Conservation (phyloP, 2,797 vertebrate genomes). For the Sphenopsis melanotis region DNA sequence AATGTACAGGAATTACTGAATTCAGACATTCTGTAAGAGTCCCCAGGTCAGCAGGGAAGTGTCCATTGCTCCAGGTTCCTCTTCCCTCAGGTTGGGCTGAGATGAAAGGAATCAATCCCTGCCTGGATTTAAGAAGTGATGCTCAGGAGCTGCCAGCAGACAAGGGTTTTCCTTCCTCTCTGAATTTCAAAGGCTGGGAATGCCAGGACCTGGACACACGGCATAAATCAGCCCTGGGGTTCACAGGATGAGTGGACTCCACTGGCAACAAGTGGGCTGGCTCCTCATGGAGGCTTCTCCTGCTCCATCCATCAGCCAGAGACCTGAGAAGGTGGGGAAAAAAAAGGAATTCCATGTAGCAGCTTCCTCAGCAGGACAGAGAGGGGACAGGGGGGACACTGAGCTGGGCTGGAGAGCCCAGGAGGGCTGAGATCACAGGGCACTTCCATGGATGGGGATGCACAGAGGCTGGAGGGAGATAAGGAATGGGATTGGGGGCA, state of each 20-base stretch:
- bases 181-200: not conserved
- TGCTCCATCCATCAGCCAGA: not conserved
- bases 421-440: rapidly evolving
- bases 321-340: not conserved
- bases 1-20: not conserved
- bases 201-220: rapidly evolving
- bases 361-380: not conserved
- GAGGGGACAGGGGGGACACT: not conserved
- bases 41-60: not conserved
- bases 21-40: rapidly evolving
- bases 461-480: not conserved
- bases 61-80: not conserved
- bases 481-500: not conserved
- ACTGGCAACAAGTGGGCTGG: not conserved
- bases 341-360: not conserved
- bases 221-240: not conserved
- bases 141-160: not conserved
- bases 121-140: not conserved
- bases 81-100: not conserved
- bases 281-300: not conserved
- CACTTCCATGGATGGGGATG: rapidly evolving
- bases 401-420: not conserved
- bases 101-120: not conserved
- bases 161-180: not conserved
- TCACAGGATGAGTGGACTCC: not conserved